These are phyloP conservation scores for Hofmannophila pseudospretella DNA, from an alignment of 2,888 invertebrate species.

Conservation along the genomic window DNA sequence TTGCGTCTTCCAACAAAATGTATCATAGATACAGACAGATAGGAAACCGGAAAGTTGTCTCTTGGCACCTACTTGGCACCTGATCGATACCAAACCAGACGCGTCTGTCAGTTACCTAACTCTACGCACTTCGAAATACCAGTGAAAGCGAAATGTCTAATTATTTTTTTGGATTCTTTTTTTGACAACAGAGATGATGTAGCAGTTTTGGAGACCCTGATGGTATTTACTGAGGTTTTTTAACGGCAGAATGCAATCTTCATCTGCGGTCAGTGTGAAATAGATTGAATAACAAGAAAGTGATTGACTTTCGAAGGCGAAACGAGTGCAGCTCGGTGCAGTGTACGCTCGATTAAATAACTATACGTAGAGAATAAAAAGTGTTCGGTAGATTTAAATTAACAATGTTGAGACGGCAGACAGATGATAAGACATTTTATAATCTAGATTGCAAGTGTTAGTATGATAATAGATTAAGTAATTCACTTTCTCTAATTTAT, in stretches of 20 bases:
- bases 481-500: constrained; percentile 15
- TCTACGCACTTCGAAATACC: constrained; percentile 49
- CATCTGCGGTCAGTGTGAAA: constrained; percentile 33
- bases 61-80: constrained; percentile 41
- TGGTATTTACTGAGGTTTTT: constrained; percentile 15
- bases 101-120: constrained; percentile 60
- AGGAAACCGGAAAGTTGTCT: constrained; percentile 56
- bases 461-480: constrained; percentile 12
- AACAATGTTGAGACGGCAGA: constrained; percentile 7
- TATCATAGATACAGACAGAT: constrained; percentile 25
- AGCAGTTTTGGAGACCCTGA: constrained; percentile 34
- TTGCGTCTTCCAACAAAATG: constrained; percentile 12
- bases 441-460: constrained; percentile 2
- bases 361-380: constrained; percentile 17
- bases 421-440: constrained; percentile 5
- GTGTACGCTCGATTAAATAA: constrained; percentile 25
- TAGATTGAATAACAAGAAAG: constrained; percentile 43
- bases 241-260: constrained; percentile 34
- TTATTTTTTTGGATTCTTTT: constrained; percentile 50
- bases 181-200: constrained; percentile 62
- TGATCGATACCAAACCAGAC: constrained; percentile 57
- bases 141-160: constrained; percentile 73
- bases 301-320: constrained; percentile 44
- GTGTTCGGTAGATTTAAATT: constrained; percentile 19
- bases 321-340: constrained; percentile 22